Conservation (phyloP, 2,888 invertebrate species). For the Apamea anceps region DNA sequence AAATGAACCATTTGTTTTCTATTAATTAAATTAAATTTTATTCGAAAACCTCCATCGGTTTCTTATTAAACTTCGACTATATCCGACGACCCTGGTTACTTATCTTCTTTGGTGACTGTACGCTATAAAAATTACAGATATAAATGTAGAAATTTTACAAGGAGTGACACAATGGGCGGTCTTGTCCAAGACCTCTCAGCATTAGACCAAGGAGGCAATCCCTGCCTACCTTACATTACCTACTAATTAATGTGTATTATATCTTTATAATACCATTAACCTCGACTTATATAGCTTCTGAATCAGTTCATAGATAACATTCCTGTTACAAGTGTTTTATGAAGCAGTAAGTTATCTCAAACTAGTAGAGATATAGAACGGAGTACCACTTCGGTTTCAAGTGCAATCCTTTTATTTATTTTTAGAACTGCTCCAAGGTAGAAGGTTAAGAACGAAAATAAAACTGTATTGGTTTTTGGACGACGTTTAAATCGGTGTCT, state of each 20-base stretch:
- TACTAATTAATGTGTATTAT: background rate
- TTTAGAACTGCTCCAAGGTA: conserved; percentile 62
- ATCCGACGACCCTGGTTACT: no score
- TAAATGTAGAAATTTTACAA: no score
- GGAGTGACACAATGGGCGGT: no score
- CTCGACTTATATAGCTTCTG: conserved; percentile 12
- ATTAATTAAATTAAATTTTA: no score
- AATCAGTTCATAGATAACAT: conserved; percentile 45
- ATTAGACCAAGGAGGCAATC: no score
- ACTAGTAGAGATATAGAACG: conserved; percentile 30
- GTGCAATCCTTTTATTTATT: conserved; percentile 69
- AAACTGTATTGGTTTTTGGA: conserved; percentile 11
- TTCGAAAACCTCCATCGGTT: no score
- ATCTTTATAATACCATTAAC: background rate
- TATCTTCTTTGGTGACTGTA: no score
- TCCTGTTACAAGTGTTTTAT: conserved; percentile 50
- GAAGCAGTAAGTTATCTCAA: conserved; percentile 50
- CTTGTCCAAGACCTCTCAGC: no score
- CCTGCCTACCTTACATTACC: background rate
- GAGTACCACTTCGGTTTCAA: conserved; percentile 61
- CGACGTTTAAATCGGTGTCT: background rate
- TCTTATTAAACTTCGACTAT: no score
- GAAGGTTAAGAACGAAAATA: conserved; percentile 59
- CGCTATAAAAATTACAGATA: no score
- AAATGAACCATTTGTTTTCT: no score